Conservation (phyloP, 2,113 vertebrate genomes). For the Apteryx mantelli region DNA sequence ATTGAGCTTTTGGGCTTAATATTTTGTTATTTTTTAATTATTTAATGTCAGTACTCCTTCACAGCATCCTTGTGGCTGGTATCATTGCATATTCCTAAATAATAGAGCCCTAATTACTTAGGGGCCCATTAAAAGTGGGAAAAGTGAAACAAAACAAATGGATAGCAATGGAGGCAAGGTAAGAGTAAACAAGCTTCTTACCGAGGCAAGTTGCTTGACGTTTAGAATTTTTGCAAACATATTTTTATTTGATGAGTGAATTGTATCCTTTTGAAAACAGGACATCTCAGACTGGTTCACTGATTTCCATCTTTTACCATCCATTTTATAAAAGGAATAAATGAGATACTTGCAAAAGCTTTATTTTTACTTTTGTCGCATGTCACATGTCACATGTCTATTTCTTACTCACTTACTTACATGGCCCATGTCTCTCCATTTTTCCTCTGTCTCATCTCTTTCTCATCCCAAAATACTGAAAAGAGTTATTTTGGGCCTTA, state of each 20-base stretch:
- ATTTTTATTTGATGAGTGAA: not conserved
- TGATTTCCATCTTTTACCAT: not conserved
- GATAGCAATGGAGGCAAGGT: not conserved
- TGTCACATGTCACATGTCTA: too few species aligned
- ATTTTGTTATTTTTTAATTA: not conserved
- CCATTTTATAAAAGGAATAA: not conserved
- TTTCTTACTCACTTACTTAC: not conserved
- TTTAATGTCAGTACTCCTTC: not conserved
- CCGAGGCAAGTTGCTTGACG: not conserved
- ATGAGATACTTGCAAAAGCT: not conserved
- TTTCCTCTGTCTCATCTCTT: not conserved
- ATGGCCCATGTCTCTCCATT: not conserved
- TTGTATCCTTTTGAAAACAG: not conserved
- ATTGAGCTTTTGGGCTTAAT: not conserved
- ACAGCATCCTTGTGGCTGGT: not conserved
- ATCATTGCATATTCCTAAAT: not conserved
- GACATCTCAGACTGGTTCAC: not conserved
- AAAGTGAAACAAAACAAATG: not conserved
- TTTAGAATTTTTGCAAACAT: not conserved
- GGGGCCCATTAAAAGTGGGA: not conserved
- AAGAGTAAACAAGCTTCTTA: not conserved
- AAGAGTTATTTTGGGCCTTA: not conserved
- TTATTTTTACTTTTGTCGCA: not conserved
- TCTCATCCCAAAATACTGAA: not conserved
- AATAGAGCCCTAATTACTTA: not conserved